Base-by-base conservation (phyloP, 2,888 invertebrate species). In the Aphrophora alni region DNA sequence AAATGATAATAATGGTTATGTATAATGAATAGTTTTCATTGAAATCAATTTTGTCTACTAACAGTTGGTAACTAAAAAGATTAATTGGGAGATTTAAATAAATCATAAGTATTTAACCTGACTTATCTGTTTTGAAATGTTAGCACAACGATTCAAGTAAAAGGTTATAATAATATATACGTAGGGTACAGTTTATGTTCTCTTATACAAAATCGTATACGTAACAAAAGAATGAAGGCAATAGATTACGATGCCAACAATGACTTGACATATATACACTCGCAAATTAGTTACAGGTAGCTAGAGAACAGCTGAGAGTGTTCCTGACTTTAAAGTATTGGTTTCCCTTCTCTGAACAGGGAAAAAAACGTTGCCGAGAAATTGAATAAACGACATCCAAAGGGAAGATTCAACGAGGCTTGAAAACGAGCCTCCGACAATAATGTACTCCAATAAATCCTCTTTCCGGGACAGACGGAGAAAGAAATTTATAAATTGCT, bases 401-500 rank as follows among this genome's bases (percentile, higher is more conserved):
- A 59, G 14, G 59, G 70, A 76, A 33, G 24, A 71, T 10, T 26
- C 75, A 75, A 75, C 75, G 75, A 75, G 75, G 25, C 75, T 51
- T 75, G 75, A 75, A 75, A 75, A 75, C 75, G 78, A 51, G 78
- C 73, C 51, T 51, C 75, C 28, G 78, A 73, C 78, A 24, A 25
- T 73, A 73, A 73, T 51, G 73, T 73, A 28, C 51, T 21, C n/a
- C 73, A 38, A 78, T 78, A 78, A 78, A 78, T 78, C 78, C 8
- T 72, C 73, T 73, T 78, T 73, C 59, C 73, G 78, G 73, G 71
- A 27, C 73, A 25, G 59, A 24, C 51, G 44, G 33, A 73, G 73
- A 73, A 78, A 78, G 78, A 78, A 78, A 78, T 73, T 44, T 72
- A 78, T 78, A 73, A 78, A 73, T 78, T 72, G 78, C 38, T 71